phyloP scores from a whole-genome alignment of 1,140 invertebrate species.

The Trichonephila inaurata region DNA sequence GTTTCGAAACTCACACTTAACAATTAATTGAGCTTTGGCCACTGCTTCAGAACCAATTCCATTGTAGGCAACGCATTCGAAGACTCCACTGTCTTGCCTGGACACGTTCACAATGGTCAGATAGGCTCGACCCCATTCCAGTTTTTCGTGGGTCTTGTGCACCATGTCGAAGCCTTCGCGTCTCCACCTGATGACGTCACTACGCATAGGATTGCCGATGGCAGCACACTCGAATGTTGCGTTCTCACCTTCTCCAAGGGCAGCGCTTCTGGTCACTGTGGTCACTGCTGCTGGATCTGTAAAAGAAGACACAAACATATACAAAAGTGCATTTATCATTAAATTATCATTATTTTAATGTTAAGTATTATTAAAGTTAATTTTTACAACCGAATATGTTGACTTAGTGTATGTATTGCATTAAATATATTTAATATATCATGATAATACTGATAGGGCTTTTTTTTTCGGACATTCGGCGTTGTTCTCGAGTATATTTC shows the following conservation, averaged over 20 bases:
- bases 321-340: no score
- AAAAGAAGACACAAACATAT: conserved; percentile 48
- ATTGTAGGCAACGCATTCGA: conserved; percentile 94
- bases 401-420: no score
- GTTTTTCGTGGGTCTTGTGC: conserved; percentile 75
- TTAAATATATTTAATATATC: no score
- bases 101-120: conserved; percentile 89
- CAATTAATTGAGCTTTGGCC: conserved; percentile 85
- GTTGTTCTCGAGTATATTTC: no score
- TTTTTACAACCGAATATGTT: no score
- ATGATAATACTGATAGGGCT: no score
- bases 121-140: conserved; percentile 86
- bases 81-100: conserved; percentile 92
- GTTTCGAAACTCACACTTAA: conserved; percentile 84
- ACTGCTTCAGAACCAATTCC: conserved; percentile 89
- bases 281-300: conserved; percentile 92
- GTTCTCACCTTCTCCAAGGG: conserved; percentile 89
- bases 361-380: no score
- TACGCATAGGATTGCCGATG: conserved; percentile 91
- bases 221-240: conserved; percentile 93
- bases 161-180: conserved; percentile 80
- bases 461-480: no score
- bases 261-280: conserved; percentile 87
- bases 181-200: conserved; percentile 93
- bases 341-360: no score